Evolutionary conservation across 2,888 invertebrate genomes (phyloP), one percentile per base, ranked within the genome.

Genomic region (Tupiocoris notatus): DNA sequence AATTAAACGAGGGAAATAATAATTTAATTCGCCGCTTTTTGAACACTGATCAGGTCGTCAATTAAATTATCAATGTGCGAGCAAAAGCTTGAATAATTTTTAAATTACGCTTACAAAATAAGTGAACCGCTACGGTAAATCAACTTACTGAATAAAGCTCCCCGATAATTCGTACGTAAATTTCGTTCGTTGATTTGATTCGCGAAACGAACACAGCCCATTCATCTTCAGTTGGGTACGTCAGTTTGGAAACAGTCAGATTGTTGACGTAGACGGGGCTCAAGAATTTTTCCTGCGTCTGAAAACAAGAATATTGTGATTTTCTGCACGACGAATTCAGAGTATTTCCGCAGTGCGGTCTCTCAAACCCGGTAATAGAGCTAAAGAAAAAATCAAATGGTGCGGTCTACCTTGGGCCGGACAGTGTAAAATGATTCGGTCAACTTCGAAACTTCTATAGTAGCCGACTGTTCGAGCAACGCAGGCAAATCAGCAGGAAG

Each of bases 141-240:
- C 18, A 18, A 73, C 73, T 73, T 54, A 73, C 73, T 20, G 63
- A 73, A 20, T 57, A 23, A 17, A 25, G 20, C 1, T 73, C 73
- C 17, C 63, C 63, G 56, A 73, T 61, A 20, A 73, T 61, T 17
- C 63, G 20, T 20, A 73, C 62, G 63, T 73, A 73, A 39, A 73
- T 39, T 63, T 73, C 73, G 62, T 73, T 73, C 16, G 62, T n/a
- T 7, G 73, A 62, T n/a, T 73, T 73, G 22, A 73, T 62, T 62
- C 20, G 24, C n/a, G 73, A 39, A 2, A 73, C 73, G 22, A 73
- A 73, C 9, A 62, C 63, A 6, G 61, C 62, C 73, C 73, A 73
- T 7, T n/a, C 3, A 0, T 62, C 73, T 0, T 73, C 73, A 21
- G 9, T 18, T 1, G 63, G 73, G 12, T 25, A 61, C 2, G 23